Evolutionary conservation across 35 echinoderm and acorn worm species (phyloP).

Genomic region (Apostichopus parvimensis): DNA sequence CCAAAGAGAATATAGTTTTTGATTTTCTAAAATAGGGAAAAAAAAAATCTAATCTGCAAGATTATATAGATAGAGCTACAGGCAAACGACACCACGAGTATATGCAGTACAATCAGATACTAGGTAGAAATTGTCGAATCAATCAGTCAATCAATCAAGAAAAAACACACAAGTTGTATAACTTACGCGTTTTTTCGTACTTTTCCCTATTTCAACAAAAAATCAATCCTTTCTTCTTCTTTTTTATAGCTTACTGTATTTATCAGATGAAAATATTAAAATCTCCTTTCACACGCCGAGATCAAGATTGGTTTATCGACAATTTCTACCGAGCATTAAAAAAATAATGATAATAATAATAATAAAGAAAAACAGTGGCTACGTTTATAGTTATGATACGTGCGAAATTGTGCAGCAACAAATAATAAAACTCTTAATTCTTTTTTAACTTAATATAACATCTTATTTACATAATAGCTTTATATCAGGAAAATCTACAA

Average conservation of each 20-base stretch:
- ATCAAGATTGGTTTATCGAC: neutral
- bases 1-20: constrained; percentile 48
- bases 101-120: neutral
- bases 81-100: constrained; percentile 22
- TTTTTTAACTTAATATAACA: constrained; percentile 54
- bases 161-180: neutral
- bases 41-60: constrained; percentile 40
- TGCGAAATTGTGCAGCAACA: constrained; percentile 48
- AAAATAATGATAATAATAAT: neutral
- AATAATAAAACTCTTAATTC: constrained; percentile 45
- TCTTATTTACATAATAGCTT: constrained; percentile 55
- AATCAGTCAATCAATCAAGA: neutral
- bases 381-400: constrained; percentile 26
- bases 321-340: constrained; percentile 15
- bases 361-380: constrained; percentile 4
- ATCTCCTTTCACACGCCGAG: too few species aligned
- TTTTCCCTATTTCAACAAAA: neutral
- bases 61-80: constrained; percentile 56
- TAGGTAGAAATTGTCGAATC: too few species aligned
- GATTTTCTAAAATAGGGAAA: constrained; percentile 40
- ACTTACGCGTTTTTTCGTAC: neutral
- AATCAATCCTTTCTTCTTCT: too few species aligned
- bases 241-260: too few species aligned
- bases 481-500: constrained; percentile 47
- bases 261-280: too few species aligned